Conservation (phyloP, 2,113 vertebrate genomes). For the Vicugna pacos region DNA sequence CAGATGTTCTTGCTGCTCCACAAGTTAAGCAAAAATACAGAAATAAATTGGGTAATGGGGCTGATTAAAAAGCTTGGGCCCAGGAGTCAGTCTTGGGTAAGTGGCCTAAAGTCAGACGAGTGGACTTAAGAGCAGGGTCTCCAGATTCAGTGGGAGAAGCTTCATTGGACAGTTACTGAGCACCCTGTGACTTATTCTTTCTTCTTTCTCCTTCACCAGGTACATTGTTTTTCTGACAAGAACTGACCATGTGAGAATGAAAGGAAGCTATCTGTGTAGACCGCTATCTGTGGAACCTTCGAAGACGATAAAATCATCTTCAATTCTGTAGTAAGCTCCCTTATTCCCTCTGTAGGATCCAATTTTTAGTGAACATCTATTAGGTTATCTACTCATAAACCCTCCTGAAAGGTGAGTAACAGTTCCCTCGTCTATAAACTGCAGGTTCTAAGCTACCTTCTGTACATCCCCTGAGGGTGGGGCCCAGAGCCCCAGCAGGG, state of each 20-base stretch:
- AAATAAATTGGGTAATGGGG: neutral
- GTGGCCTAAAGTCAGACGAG: neutral
- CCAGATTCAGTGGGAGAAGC: neutral
- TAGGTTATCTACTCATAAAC: neutral
- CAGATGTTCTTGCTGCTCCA: neutral
- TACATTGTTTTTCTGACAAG: neutral
- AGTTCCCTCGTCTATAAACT: neutral
- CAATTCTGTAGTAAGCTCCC: neutral
- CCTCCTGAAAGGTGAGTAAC: neutral
- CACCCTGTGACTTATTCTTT: no score
- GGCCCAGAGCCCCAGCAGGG: neutral
- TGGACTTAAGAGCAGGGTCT: neutral
- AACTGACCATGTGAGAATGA: neutral
- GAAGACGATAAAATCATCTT: neutral
- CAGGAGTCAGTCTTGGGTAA: neutral
- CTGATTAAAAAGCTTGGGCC: neutral
- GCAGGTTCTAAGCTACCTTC: neutral
- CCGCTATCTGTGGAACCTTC: neutral
- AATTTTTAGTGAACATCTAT: neutral
- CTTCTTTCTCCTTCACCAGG: neutral
- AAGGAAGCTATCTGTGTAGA: neutral
- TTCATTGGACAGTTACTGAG: neutral
- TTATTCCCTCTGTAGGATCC: neutral
- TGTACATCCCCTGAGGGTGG: neutral
- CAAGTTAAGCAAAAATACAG: neutral